Conservation (phyloP, 1,140 invertebrate species). For the Uloborus diversus region DNA sequence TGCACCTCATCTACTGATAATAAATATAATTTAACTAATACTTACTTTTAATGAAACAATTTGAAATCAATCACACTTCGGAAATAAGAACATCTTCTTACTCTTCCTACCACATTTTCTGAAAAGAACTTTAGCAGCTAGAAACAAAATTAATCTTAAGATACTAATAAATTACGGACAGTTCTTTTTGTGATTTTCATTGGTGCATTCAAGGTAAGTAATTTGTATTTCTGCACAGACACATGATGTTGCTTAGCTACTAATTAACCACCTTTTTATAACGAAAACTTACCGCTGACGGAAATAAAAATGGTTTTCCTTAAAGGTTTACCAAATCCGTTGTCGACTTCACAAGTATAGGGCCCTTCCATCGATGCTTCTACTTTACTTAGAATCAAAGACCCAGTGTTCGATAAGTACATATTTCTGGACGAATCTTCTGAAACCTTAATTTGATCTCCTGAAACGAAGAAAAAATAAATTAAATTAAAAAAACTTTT, state of each 20-base stretch:
- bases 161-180: too few relatives aligned
- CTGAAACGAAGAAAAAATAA: neutral
- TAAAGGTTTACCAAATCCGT: conserved; percentile 50
- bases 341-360: conserved; percentile 45
- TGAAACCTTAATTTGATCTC: neutral
- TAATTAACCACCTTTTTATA: neutral
- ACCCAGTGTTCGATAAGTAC: neutral
- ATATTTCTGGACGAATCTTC: neutral
- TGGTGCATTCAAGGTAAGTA: too few relatives aligned
- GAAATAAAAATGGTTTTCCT: conserved; percentile 46
- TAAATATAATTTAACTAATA: too few relatives aligned
- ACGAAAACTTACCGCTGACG: conserved; percentile 54
- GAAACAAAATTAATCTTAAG: too few relatives aligned
- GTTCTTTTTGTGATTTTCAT: too few relatives aligned
- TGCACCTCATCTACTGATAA: too few relatives aligned
- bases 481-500: neutral
- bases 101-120: too few relatives aligned
- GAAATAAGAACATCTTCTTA: too few relatives aligned
- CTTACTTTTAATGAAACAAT: too few relatives aligned
- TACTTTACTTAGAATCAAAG: conserved; percentile 26
- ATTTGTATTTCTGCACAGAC: too few relatives aligned
- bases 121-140: too few relatives aligned
- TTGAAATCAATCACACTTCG: too few relatives aligned
- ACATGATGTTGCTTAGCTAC: conserved; percentile 2
- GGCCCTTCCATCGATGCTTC: conserved; percentile 9